Evolutionary conservation across 1,140 invertebrate genomes (phyloP), one percentile per base, ranked within the genome.

Genomic region (Hetaerina americana): DNA sequence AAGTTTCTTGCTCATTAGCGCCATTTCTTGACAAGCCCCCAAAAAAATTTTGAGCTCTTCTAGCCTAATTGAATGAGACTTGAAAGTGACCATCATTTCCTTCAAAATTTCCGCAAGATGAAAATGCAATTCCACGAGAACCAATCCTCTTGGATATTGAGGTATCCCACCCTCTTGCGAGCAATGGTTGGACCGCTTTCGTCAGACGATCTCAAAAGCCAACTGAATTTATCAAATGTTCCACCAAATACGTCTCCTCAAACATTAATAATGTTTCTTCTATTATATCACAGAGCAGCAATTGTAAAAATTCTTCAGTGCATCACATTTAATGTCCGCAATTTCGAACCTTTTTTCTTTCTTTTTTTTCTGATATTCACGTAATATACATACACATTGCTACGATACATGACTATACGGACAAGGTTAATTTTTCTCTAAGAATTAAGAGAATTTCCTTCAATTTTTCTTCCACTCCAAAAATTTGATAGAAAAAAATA

Each of bases 281-380:
- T 26, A 26, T 68, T 68, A 26, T 27, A 26, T 68, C 66, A 67
- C 70, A 26, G 74, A 66, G 69, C 27, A 75, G 73, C 71, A 27
- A 75, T 71, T 74, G 70, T 72, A 66, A 74, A 70, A 75, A 68
- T 67, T 24, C 69, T 10, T 69, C 25, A 74, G 68, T 73, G 49
- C 67, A 27, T 73, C 40, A 72, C 25, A 72, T 26, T 71, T 66
- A 74, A n/a, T 66, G 49, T 70, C 25, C 18, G 18, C 31, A 24
- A 29, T 24, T 18, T 29, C 27, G 29, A 66, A 22, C 27, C 18
- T 40, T 25, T 57, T 69, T 69, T 66, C 27, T 25, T 40, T 25
- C 29, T 69, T 69, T 66, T 70, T 74, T 69, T 75, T 72, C 74
- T 72, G 70, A 73, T 75, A 72, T 71, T 75, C 69, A 71, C 71